phyloP scores from a whole-genome alignment of 2,888 invertebrate species.

The Eulithis testata region DNA sequence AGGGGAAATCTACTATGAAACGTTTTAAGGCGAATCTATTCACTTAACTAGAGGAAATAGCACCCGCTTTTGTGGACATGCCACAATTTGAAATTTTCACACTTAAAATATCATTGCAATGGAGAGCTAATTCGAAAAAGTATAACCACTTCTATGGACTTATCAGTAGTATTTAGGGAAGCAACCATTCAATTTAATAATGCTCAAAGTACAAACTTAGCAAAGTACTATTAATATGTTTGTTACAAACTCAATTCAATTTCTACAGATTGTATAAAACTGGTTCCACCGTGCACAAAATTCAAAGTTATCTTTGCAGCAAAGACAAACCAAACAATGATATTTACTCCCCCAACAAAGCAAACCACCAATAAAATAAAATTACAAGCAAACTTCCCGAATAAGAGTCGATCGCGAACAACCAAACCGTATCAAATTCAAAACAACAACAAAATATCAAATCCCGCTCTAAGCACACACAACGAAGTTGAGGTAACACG shows the following conservation, averaged over 20 bases:
- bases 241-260: not conserved
- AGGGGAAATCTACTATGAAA: constrained; percentile 29
- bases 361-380: constrained; percentile 16
- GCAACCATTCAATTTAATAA: too few species aligned
- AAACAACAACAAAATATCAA: constrained; percentile 41
- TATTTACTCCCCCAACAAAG: constrained; percentile 9
- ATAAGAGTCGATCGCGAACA: constrained; percentile 36
- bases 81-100: not conserved
- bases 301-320: not conserved
- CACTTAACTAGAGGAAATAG: constrained; percentile 25
- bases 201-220: not conserved
- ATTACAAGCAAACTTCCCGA: constrained; percentile 23
- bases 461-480: constrained; percentile 45
- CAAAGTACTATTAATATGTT: not conserved
- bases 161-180: too few species aligned
- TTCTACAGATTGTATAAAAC: not conserved
- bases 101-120: not conserved
- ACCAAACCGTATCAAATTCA: constrained; percentile 41
- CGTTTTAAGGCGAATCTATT: constrained; percentile 34
- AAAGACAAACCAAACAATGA: constrained; percentile 17
- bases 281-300: not conserved
- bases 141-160: too few species aligned
- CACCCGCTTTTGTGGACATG: constrained; percentile 7
- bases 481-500: constrained; percentile 51
- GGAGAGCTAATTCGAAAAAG: too few species aligned